Base-by-base conservation (phyloP, 2,113 vertebrate species). In the Mormoops blainvillei region DNA sequence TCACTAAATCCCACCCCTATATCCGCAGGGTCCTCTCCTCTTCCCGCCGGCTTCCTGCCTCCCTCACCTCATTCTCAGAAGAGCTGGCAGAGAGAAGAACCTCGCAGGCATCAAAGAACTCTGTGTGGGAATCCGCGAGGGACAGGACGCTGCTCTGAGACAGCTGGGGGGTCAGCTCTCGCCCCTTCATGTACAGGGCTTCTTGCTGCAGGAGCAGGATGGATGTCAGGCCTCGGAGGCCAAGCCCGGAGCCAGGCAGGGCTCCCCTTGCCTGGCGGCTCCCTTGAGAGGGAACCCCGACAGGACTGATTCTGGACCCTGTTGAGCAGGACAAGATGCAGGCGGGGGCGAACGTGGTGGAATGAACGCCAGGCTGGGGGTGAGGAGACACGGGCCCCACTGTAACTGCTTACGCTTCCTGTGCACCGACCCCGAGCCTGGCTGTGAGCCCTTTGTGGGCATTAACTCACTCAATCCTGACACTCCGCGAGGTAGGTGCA, bases 51-150 rank as follows among this genome's bases (percentile, higher is more conserved):
- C 14, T 8, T 22, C 45, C 61, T 43, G 1, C 0, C 20, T 67
- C 61, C 94, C 97, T 97, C 90, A 98, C 98, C 98, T 99, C 99
- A 0, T 99, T 99, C 97, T 99, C 99, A 0, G 99, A 99, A 15
- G 99, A 99, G 87, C 97, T 99, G 95, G 99, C 99, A 0, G 99
- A 99, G 33, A 99, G 94, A 18, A 99, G 98, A 43, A 99, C 99
- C 89, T 99, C 99, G 0, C 98, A 99, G 96, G 99, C 99, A 2
- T 99, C 99, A 11, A 99, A 99, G 97, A 99, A 99, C 94, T 99
- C 99, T 0, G 99, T 98, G 98, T 99, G 98, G 0, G 99, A 99
- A 0, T 99, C 99, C 0, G 99, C 99, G 54, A 99, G 98, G 0
- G 99, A 99, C 65, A 99, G 98, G 50, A 99, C 52, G 19, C 98